Conservation (phyloP, 2,888 invertebrate species). For the Heliconius charithonia region DNA sequence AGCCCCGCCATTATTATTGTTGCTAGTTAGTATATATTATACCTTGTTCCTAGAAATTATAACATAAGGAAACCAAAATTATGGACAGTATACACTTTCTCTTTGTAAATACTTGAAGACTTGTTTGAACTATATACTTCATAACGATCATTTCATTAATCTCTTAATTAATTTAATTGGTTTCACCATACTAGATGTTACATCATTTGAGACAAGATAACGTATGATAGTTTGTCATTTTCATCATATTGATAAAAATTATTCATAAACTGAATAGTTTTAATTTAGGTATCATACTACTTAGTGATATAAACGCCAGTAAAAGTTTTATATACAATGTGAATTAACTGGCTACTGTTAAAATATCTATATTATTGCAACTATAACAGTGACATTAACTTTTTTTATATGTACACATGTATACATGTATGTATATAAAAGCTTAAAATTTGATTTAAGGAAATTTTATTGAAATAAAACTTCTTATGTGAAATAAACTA, state of each 20-base stretch:
- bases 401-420: background rate
- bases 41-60: background rate
- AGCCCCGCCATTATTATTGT: conserved; percentile 32
- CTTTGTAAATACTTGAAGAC: background rate
- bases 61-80: background rate
- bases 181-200: background rate
- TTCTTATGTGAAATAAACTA: conserved; percentile 36
- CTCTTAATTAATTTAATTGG: background rate
- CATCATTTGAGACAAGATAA: background rate
- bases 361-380: background rate
- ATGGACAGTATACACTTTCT: background rate
- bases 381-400: background rate
- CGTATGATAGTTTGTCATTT: background rate
- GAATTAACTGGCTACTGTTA: background rate
- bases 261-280: background rate
- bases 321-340: background rate
- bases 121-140: background rate
- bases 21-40: background rate
- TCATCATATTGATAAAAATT: background rate
- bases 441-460: background rate
- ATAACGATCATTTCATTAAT: background rate
- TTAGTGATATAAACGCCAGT: background rate
- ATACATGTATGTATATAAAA: background rate
- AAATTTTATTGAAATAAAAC: conserved; percentile 28
- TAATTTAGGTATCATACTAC: background rate